phyloP scores from a whole-genome alignment of 2,113 vertebrate species.

The Rana temporaria region DNA sequence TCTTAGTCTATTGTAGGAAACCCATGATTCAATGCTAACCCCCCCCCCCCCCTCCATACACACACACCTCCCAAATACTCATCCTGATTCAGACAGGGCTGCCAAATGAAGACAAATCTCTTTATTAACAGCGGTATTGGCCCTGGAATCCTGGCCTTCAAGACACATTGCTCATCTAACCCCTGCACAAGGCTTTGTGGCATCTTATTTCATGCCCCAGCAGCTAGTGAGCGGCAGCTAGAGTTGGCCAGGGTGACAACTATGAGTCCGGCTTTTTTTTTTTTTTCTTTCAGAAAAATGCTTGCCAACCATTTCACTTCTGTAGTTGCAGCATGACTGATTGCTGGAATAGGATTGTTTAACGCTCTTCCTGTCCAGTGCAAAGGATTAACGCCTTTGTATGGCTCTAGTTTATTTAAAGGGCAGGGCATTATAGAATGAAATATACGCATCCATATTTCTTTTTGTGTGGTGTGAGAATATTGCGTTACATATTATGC shows the following conservation, averaged over 20 bases:
- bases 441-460: no score
- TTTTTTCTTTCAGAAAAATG: not conserved
- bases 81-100: slow-evolving; percentile 28
- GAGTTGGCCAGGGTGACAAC: slow-evolving; percentile 33
- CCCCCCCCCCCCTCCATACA: not conserved
- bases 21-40: not conserved
- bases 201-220: slow-evolving; percentile 19
- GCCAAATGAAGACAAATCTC: slow-evolving; percentile 43
- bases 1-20: slow-evolving; percentile 17
- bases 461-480: no score
- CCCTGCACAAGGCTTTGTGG: not conserved
- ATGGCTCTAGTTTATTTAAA: not conserved
- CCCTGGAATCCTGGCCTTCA: slow-evolving; percentile 19
- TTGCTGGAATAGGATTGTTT: not conserved
- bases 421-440: no score
- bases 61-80: not conserved
- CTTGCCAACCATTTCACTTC: not conserved
- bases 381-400: not conserved
- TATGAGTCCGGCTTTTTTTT: slow-evolving; percentile 34
- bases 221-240: not conserved
- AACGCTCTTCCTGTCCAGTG: not conserved
- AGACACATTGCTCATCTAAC: slow-evolving; percentile 14
- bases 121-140: not conserved
- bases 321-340: not conserved
- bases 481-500: no score